These are phyloP conservation scores for Danio rerio DNA, from an alignment of 2,113 vertebrate species.

Conservation along the genomic window DNA sequence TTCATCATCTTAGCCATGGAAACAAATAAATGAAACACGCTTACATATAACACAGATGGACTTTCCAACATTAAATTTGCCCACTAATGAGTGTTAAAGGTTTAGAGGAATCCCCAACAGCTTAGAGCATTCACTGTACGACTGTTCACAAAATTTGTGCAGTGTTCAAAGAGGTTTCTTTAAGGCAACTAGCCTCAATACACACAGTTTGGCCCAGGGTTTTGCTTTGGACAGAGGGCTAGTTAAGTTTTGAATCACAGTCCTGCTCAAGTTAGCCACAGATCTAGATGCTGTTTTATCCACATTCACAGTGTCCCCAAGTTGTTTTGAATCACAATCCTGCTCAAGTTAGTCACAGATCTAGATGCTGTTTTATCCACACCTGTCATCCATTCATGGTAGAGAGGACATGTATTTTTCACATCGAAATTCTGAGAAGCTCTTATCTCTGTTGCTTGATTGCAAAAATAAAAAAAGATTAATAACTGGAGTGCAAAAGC, in stretches of 20 bases:
- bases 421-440: slow-evolving; percentile 10
- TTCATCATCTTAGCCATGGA: background rate
- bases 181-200: background rate
- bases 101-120: slow-evolving; percentile 32
- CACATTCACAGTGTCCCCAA: too few species aligned
- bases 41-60: background rate
- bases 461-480: background rate
- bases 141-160: slow-evolving; percentile 46
- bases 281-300: slow-evolving; percentile 12
- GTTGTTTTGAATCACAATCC: slow-evolving; percentile 42
- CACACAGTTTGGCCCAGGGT: slow-evolving; percentile 34
- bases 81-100: background rate
- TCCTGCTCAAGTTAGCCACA: slow-evolving; percentile 40
- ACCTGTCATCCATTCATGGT: slow-evolving; percentile 5
- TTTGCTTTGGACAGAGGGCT: slow-evolving; percentile 22
- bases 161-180: slow-evolving; percentile 17
- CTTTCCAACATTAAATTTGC: background rate
- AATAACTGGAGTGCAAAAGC: background rate
- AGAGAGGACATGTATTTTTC: background rate
- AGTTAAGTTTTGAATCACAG: slow-evolving; percentile 44
- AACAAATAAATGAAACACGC: background rate
- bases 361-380: slow-evolving; percentile 16
- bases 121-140: slow-evolving; percentile 2
- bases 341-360: slow-evolving; percentile 39
- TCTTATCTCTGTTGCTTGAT: background rate